A percentile compares a stretch with the other conserved stretches of the same genome.
phyloP scores from a whole-genome alignment of 2,888 invertebrate genomes.

The Andrena bicolor region DNA sequence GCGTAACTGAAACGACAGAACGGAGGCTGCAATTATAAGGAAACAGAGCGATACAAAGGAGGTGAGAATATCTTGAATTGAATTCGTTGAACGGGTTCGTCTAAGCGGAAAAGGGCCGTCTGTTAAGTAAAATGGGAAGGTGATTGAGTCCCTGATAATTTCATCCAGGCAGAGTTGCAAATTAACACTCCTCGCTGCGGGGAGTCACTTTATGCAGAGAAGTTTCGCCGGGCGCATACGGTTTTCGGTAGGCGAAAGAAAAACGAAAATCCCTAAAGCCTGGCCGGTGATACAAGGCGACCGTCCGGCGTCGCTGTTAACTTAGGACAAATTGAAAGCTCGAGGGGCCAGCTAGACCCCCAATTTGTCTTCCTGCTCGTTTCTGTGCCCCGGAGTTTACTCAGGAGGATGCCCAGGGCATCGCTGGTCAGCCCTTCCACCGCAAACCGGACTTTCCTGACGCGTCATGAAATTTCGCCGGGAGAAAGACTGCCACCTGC shows the following conservation, averaged over 20 bases:
- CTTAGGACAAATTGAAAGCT: constrained; percentile 76
- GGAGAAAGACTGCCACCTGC: neutral
- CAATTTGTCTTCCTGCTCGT: constrained; percentile 70
- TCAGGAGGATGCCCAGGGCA: constrained; percentile 30
- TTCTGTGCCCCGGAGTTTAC: constrained; percentile 49
- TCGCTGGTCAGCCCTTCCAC: constrained; percentile 34
- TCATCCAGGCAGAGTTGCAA: constrained; percentile 48
- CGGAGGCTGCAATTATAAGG: constrained; percentile 1
- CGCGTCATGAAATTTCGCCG: constrained; percentile 22
- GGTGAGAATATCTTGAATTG: neutral
- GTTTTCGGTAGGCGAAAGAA: constrained; percentile 30
- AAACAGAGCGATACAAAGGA: neutral
- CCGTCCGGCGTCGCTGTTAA: constrained; percentile 65
- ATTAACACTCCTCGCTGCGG: constrained; percentile 47
- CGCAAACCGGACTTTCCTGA: constrained; percentile 11
- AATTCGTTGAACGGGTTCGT: neutral
- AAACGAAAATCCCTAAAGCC: constrained; percentile 63
- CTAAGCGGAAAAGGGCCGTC: neutral
- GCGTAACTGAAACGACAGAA: neutral
- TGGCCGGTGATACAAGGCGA: constrained; percentile 32
- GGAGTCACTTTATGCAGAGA: constrained; percentile 18
- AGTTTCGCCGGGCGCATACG: constrained; percentile 25
- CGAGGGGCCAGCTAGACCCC: constrained; percentile 58
- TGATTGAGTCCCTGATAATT: neutral
- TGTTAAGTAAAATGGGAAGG: neutral